Conservation (phyloP, 2,797 vertebrate genomes). For the Bufotes viridis region DNA sequence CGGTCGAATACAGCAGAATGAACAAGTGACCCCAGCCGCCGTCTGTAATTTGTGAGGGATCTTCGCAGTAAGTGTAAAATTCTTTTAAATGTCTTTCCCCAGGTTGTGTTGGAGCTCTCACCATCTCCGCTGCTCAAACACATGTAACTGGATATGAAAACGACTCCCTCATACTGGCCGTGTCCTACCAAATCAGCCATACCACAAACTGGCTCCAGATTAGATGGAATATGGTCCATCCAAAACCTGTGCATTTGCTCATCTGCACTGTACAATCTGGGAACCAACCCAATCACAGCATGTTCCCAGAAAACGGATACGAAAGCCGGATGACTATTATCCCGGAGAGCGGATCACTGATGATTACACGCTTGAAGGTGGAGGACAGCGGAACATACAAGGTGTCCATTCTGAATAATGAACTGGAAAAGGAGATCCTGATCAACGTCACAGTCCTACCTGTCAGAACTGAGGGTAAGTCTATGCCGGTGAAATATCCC, state of each 20-base stretch:
- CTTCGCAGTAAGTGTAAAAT: too few relatives aligned
- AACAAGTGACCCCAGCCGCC: too few relatives aligned
- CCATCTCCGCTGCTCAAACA: background rate
- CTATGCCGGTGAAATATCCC: too few relatives aligned
- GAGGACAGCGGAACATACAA: slow-evolving; percentile 28
- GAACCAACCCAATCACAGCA: too few relatives aligned
- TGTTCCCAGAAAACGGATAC: slow-evolving; percentile 18
- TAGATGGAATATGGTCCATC: background rate
- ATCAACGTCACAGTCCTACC: slow-evolving; percentile 28
- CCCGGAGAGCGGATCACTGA: slow-evolving; percentile 30
- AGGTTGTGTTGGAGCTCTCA: slow-evolving; percentile 3
- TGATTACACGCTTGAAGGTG: background rate
- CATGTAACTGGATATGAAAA: slow-evolving; percentile 21
- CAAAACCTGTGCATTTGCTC: background rate
- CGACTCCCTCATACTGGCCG: background rate
- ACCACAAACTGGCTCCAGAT: slow-evolving; percentile 30
- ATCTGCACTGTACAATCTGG: slow-evolving; percentile 19
- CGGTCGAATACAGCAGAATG: too few relatives aligned
- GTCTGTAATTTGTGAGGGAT: too few relatives aligned
- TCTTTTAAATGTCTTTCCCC: background rate
- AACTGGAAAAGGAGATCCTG: background rate
- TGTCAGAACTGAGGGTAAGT: background rate
- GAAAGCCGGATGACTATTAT: slow-evolving; percentile 25
- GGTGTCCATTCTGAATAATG: background rate
- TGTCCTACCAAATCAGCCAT: background rate